phyloP scores from a whole-genome alignment of 2,888 invertebrate genomes.

The Leptinotarsa peninsularis region DNA sequence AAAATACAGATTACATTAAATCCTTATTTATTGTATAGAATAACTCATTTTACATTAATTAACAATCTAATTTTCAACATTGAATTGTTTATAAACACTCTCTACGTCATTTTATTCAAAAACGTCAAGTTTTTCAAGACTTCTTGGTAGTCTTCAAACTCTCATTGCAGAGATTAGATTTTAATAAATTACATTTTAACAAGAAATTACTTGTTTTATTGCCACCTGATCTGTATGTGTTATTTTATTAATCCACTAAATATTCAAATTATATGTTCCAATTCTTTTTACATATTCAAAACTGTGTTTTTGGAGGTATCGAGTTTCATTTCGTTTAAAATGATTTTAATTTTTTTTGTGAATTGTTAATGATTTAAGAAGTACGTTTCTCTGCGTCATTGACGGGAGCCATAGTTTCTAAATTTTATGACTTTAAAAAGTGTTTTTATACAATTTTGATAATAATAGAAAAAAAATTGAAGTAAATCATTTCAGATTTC shows the following conservation, averaged over 20 bases:
- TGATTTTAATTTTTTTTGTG: too few relatives aligned
- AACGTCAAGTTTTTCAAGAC: not conserved
- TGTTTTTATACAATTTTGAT: constrained; percentile 15
- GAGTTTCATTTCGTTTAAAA: too few relatives aligned
- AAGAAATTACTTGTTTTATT: not conserved
- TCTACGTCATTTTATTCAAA: constrained; percentile 6
- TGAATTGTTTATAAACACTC: constrained; percentile 7
- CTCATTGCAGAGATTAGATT: not conserved
- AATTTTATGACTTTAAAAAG: constrained; percentile 2
- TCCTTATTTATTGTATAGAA: constrained; percentile 10
- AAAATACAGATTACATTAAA: not conserved
- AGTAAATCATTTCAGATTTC: not conserved
- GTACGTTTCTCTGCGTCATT: not conserved
- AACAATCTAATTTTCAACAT: constrained; percentile 4
- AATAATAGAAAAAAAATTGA: not conserved
- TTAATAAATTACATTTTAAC: constrained; percentile 4
- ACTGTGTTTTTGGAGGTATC: too few relatives aligned
- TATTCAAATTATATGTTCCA: too few relatives aligned
- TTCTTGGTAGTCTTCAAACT: not conserved
- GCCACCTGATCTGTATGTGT: not conserved
- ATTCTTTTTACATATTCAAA: too few relatives aligned
- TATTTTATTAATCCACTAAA: too few relatives aligned
- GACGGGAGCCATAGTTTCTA: not conserved
- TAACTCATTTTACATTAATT: constrained; percentile 17
- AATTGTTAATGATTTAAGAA: too few relatives aligned